Evolutionary conservation across 2,797 vertebrate species (phyloP).

Genomic region (Darevskia nairensis): DNA sequence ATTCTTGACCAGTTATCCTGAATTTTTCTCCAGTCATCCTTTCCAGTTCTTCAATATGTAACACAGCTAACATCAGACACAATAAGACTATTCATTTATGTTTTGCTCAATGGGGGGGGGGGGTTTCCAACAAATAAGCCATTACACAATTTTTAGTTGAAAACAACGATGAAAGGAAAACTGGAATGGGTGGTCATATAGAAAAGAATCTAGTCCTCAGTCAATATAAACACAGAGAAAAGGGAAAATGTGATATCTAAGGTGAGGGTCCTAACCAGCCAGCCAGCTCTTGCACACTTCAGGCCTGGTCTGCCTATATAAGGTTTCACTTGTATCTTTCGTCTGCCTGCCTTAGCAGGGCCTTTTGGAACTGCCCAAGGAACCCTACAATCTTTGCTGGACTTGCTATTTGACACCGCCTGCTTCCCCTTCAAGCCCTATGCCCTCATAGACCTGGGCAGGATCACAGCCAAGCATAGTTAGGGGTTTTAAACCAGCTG

Average conservation of each 20-base stretch:
- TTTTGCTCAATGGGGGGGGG: not conserved
- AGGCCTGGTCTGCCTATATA: no score
- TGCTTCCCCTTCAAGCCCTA: not conserved
- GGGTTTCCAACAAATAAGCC: conserved; percentile 46
- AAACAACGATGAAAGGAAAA: conserved; percentile 62
- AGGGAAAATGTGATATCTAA: conserved; percentile 57
- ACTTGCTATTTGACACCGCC: no score
- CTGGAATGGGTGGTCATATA: conserved; percentile 42
- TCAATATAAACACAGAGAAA: conserved; percentile 59
- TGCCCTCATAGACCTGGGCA: not conserved
- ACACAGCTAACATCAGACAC: not conserved
- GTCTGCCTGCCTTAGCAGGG: not conserved
- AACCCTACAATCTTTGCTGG: no score
- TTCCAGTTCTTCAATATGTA: not conserved
- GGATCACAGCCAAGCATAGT: not conserved
- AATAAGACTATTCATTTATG: conserved; percentile 17
- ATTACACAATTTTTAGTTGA: conserved; percentile 66
- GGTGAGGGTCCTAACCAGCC: no score
- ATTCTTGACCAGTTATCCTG: not conserved
- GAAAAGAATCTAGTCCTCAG: conserved; percentile 45
- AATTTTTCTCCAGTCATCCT: not conserved
- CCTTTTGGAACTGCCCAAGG: no score
- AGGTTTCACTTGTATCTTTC: conserved; percentile 52
- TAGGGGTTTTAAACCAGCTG: not conserved
- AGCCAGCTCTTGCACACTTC: no score